Evolutionary conservation across 2,888 invertebrate genomes (phyloP).

Genomic region (Caenorhabditis parvicauda): DNA sequence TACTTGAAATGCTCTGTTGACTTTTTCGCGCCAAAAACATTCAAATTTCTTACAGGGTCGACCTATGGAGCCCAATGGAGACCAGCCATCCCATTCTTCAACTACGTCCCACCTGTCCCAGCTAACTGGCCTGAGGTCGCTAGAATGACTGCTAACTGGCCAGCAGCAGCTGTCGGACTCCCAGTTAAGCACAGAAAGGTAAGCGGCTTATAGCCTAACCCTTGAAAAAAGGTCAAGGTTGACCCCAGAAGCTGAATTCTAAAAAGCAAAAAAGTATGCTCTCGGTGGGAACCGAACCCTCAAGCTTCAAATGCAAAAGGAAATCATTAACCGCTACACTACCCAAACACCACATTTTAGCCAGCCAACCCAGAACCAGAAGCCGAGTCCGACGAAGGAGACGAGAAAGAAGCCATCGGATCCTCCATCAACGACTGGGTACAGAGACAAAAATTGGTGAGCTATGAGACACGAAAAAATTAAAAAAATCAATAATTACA

Average conservation of each 20-base stretch:
- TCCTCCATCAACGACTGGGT: conserved; percentile 50
- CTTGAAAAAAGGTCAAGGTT: background rate
- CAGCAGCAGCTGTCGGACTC: conserved; percentile 50
- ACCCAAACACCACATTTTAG: too few species aligned
- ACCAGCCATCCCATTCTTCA: conserved; percentile 62
- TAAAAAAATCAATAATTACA: conserved; percentile 2
- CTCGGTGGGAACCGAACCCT: too few species aligned
- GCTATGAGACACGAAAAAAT: background rate
- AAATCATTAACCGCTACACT: too few species aligned
- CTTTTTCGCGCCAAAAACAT: too few species aligned
- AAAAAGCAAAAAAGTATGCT: conserved; percentile 10
- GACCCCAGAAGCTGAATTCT: too few species aligned
- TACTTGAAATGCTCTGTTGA: too few species aligned
- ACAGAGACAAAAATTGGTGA: conserved; percentile 41
- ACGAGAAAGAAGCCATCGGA: conserved; percentile 43
- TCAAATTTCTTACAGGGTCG: conserved; percentile 52
- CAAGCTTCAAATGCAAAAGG: too few species aligned
- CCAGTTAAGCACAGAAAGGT: conserved; percentile 36
- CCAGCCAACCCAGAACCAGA: conserved; percentile 7
- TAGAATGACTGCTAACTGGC: conserved; percentile 51
- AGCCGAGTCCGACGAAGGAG: conserved; percentile 31
- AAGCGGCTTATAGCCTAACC: background rate
- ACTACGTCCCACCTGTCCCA: conserved; percentile 62
- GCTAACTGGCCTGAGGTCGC: conserved; percentile 59
- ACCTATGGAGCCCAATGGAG: conserved; percentile 62